Base-by-base conservation (phyloP, 1,140 invertebrate genomes). In the Drosophila mayri region DNA sequence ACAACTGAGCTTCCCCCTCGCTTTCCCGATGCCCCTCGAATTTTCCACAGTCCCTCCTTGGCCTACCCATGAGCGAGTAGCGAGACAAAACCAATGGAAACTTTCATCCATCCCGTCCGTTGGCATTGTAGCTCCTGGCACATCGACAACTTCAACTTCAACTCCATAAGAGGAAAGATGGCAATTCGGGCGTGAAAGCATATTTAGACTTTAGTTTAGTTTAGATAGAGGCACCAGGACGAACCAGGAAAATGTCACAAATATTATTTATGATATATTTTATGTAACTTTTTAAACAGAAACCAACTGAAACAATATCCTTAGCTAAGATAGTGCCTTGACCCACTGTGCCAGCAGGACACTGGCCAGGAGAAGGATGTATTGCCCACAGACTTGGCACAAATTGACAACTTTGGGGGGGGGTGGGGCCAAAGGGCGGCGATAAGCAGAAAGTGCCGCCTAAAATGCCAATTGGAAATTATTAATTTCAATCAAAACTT, bases 401-500 rank as follows among this genome's bases (percentile, higher is more conserved):
- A 41, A n/a, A 41, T 85, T 85, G 81, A 74, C 67, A 86, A 85
- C 73, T 85, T 77, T 67, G 63, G 63, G 32, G 8, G 63, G 63
- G 32, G 8, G 8, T 2, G 9, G 30, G 32, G 55, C 62, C 30
- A 14, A 22, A 25, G 12, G 43, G 20, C 25, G 43, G 20, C 57
- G 18, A 65, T 35, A 25, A 40, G 50, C 32, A 54, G 55, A 61
- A 41, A 60, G 46, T 43, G 62, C 62, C 74, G 63, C 55, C 74
- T 76, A 62, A 77, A 85, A 84, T 61, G 49, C 66, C 77, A 85
- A 85, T 85, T 85, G 82, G 61, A 85, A 85, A 85, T 85, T 85
- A 85, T 85, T 85, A 85, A 85, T 85, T 85, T 85, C 81, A 85
- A 85, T 85, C 81, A 85, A 85, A 85, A 85, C 78, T 84, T 84